Conservation (phyloP, 2,888 invertebrate species). For the Scaptomyza flava region DNA sequence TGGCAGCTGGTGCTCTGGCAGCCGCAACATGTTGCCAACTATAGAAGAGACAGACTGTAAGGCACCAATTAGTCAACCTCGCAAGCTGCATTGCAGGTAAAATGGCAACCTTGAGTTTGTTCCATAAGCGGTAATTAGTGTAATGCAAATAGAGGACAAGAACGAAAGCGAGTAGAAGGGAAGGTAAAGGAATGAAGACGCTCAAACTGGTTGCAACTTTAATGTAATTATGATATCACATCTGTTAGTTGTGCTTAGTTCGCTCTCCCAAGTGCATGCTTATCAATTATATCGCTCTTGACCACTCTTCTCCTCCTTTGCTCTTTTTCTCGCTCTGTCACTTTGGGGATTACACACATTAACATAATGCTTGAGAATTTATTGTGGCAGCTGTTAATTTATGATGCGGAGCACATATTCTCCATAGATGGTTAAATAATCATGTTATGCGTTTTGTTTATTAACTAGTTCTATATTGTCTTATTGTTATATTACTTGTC, state of each 20-base stretch:
- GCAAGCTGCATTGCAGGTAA: slow-evolving; percentile 60
- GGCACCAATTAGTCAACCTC: slow-evolving; percentile 60
- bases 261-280: slow-evolving; percentile 8
- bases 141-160: slow-evolving; percentile 20
- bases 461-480: background rate
- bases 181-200: background rate
- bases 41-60: slow-evolving; percentile 17
- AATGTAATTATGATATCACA: slow-evolving; percentile 46
- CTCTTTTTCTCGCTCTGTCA: background rate
- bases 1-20: slow-evolving; percentile 22
- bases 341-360: slow-evolving; percentile 5
- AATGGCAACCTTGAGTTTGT: slow-evolving; percentile 38
- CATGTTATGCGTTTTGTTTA: background rate
- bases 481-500: background rate
- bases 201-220: slow-evolving; percentile 30
- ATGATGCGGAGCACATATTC: background rate
- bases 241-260: slow-evolving; percentile 3
- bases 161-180: background rate
- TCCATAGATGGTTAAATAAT: background rate
- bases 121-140: slow-evolving; percentile 48
- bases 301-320: background rate
- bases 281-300: background rate
- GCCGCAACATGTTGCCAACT: slow-evolving; percentile 57
- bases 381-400: slow-evolving; percentile 19
- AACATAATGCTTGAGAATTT: slow-evolving; percentile 1